Evolutionary conservation across 2,888 invertebrate genomes (phyloP), one percentile per base, ranked within the genome.

Genomic region (Drosophila aldrichi): DNA sequence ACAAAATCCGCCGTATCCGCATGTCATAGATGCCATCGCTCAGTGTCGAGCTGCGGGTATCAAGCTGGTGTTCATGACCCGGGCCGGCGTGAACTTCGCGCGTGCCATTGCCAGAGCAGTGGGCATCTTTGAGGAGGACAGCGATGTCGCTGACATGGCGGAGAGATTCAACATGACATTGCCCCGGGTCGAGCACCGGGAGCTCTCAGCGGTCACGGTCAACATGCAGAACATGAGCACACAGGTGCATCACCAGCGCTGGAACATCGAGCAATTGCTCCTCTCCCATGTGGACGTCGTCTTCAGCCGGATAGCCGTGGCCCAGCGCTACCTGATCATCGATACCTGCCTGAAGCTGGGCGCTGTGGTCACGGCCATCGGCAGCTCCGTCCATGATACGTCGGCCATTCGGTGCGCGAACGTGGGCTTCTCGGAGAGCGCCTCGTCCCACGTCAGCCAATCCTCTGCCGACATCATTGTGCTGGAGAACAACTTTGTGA

Each of bases 41-140:
- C 52, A 32, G 1, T 85, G 85, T 8, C 69, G 82, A 1, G 14
- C 36, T 1, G 88, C 82, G 0, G 88, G 89, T 36, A 82, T 85
- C n/a, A 85, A 85, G n/a, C 46, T 85, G 12, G 62, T 87, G 0
- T 1, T 83, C 1, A 14, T 66, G 1, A 81, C 87, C 2, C 22
- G 38, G 0, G 8, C 16, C 0, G 29, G 49, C 1, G 16, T 46
- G 0, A 34, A 8, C 0, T 46, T 43, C 5, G 56, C 88, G 0
- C 48, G 38, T 14, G 61, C 77, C 6, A 25, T 85, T 7, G 88
- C 89, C 36, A 38, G 32, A 12, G 22, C 73, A 1, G 67, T 77
- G 34, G 85, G 88, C 9, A 22, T 89, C 12, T 44, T 87, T 29
- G 34, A 46, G 1, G 16, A 18, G 0, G 1, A 38, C 6, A 25